A percentile compares a stretch with the other conserved stretches of the same genome.
Evolutionary conservation across 2,888 invertebrate genomes (phyloP).

Genomic region (Polyploca ridens): DNA sequence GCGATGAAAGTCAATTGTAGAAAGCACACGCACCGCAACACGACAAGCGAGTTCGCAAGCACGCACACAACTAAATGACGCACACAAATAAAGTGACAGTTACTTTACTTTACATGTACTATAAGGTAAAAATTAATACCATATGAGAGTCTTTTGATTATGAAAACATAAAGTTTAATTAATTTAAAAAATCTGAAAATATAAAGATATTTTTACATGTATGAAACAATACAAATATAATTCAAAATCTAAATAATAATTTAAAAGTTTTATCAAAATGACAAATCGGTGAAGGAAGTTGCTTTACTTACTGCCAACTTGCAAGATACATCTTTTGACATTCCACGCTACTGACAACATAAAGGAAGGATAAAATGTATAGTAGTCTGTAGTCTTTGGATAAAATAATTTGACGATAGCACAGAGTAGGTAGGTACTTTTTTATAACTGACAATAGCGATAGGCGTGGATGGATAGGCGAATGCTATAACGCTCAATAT

Average conservation of each 20-base stretch:
- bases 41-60: constrained; percentile 76
- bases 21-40: constrained; percentile 80
- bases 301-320: not conserved
- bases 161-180: not conserved
- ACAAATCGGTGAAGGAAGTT: constrained; percentile 2
- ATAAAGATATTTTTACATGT: not conserved
- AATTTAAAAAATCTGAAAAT: not conserved
- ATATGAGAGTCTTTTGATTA: not conserved
- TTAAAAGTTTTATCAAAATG: not conserved
- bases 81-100: constrained; percentile 33
- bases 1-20: constrained; percentile 82
- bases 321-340: not conserved
- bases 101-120: constrained; percentile 31
- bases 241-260: not conserved
- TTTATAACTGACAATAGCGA: too few species aligned
- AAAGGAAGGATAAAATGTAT: not conserved
- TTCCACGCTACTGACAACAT: not conserved
- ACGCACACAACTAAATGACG: constrained; percentile 68
- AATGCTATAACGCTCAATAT: too few species aligned
- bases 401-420: too few species aligned
- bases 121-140: constrained; percentile 23
- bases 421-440: too few species aligned
- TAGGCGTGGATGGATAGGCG: too few species aligned
- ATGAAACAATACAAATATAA: not conserved
- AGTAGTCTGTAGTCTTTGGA: too few species aligned